These are phyloP conservation scores for Apamea anceps DNA, from an alignment of 2,888 invertebrate genomes.

Conservation along the genomic window DNA sequence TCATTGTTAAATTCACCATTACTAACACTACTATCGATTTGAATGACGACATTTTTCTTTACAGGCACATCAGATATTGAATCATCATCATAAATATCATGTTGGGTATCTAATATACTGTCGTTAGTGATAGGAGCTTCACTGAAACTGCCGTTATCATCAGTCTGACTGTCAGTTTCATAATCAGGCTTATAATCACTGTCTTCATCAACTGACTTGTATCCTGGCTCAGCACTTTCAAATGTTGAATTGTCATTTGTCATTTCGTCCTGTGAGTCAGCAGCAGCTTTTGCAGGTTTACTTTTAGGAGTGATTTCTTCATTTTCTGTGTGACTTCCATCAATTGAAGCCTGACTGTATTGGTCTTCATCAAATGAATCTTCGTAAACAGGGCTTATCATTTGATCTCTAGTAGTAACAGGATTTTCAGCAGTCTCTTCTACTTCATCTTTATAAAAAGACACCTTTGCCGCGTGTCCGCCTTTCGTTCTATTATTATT, in stretches of 20 bases:
- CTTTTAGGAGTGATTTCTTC: slow-evolving; percentile 14
- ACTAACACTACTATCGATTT: slow-evolving; percentile 5
- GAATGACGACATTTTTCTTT: slow-evolving; percentile 5
- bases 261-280: slow-evolving; percentile 26
- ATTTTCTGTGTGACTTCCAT: slow-evolving; percentile 20
- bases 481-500: slow-evolving; percentile 31
- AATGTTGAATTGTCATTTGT: slow-evolving; percentile 37
- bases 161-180: slow-evolving; percentile 48
- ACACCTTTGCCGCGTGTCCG: slow-evolving; percentile 8
- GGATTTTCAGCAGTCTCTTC: slow-evolving; percentile 9
- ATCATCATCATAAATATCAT: slow-evolving; percentile 1
- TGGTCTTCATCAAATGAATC: slow-evolving; percentile 40
- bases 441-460: slow-evolving; percentile 6
- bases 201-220: slow-evolving; percentile 52
- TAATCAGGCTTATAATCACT: slow-evolving; percentile 47
- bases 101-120: slow-evolving; percentile 11
- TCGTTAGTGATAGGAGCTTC: slow-evolving; percentile 19
- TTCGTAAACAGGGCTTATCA: slow-evolving; percentile 51
- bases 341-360: slow-evolving; percentile 12
- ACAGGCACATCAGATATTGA: slow-evolving; percentile 21
- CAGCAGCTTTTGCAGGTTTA: slow-evolving; percentile 9
- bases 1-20: slow-evolving; percentile 16
- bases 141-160: slow-evolving; percentile 38
- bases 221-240: slow-evolving; percentile 25
- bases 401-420: slow-evolving; percentile 15